Percentiles rank a stretch among this genome's conserved stretches.
Conservation (phyloP, 2,797 vertebrate genomes). For the Notamacropus eugenii region DNA sequence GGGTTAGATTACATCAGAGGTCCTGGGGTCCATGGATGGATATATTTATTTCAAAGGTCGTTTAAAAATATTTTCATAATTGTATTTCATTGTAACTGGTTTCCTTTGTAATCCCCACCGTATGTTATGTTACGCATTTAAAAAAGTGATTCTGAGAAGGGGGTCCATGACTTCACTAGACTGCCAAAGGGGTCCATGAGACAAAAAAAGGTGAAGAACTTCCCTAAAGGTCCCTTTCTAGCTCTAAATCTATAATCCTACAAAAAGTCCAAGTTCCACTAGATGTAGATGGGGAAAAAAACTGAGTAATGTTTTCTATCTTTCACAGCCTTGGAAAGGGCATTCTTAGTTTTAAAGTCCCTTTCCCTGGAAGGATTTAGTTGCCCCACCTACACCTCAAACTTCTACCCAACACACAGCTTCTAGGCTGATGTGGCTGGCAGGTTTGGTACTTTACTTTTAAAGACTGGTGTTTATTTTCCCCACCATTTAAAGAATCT, state of each 20-base stretch:
- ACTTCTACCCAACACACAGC: constrained; percentile 2
- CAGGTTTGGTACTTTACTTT: constrained; percentile 55
- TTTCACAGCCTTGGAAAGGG: constrained; percentile 35
- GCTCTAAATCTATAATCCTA: background rate
- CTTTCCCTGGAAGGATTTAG: background rate
- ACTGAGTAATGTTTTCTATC: constrained; percentile 24
- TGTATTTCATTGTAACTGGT: background rate
- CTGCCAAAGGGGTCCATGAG: background rate
- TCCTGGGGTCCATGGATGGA: background rate
- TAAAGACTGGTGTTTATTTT: constrained; percentile 73
- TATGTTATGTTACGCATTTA: background rate
- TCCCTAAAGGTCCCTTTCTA: background rate
- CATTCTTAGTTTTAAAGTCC: constrained; percentile 21
- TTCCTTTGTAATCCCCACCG: background rate
- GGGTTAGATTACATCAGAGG: background rate
- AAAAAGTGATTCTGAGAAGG: background rate
- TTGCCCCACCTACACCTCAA: constrained; percentile 20
- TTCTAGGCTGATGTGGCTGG: constrained; percentile 67
- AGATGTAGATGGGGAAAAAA: background rate
- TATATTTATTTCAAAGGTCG: background rate
- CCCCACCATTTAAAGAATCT: constrained; percentile 77
- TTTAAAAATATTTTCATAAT: background rate
- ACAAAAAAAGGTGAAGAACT: background rate
- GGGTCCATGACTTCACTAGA: background rate
- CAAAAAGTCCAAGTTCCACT: background rate